phyloP scores from a whole-genome alignment of 2,888 invertebrate genomes.

The Latrodectus hesperus region DNA sequence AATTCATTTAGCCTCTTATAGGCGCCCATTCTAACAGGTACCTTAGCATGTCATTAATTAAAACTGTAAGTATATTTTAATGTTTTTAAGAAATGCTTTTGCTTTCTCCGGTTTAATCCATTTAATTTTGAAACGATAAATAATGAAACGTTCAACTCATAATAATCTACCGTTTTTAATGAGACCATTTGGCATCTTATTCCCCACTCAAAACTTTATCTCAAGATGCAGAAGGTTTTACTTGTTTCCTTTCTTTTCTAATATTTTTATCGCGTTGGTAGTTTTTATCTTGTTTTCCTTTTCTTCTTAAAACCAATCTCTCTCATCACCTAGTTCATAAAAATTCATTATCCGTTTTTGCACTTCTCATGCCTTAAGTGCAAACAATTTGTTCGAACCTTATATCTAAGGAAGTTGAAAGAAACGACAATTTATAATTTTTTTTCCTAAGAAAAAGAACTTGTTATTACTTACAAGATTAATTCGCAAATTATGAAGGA shows the following conservation, averaged over 20 bases:
- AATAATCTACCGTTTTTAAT: slow-evolving; percentile 63
- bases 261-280: not conserved
- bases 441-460: slow-evolving; percentile 9
- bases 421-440: slow-evolving; percentile 1
- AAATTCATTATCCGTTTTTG: slow-evolving; percentile 68
- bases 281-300: slow-evolving; percentile 21
- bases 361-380: slow-evolving; percentile 50
- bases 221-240: not conserved
- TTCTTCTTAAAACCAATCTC: slow-evolving; percentile 54
- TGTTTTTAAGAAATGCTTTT: slow-evolving; percentile 62
- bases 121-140: slow-evolving; percentile 66
- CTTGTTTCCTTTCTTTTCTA: not conserved
- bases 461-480: slow-evolving; percentile 56
- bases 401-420: slow-evolving; percentile 23
- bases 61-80: slow-evolving; percentile 66
- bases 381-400: slow-evolving; percentile 61
- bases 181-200: slow-evolving; percentile 58
- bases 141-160: slow-evolving; percentile 65
- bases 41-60: slow-evolving; percentile 48
- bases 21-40: slow-evolving; percentile 1
- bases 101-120: slow-evolving; percentile 56
- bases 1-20: slow-evolving; percentile 35
- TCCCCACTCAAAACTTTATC: slow-evolving; percentile 7
- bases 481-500: slow-evolving; percentile 62
- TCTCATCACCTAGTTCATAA: slow-evolving; percentile 56